Conservation (phyloP, 2,888 invertebrate species). For the Pristionchus fissidentatus region DNA sequence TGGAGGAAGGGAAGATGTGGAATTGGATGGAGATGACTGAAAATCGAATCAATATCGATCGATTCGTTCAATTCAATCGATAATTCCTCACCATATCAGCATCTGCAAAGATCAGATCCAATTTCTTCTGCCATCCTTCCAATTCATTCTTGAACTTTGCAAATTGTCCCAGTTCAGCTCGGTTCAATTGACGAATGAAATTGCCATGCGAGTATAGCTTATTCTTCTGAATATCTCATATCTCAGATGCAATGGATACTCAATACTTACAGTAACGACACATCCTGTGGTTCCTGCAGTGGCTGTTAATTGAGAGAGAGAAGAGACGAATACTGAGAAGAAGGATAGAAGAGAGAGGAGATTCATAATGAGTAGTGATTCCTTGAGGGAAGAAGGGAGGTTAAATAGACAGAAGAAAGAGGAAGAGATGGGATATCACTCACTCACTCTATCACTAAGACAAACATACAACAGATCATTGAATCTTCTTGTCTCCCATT, state of each 20-base stretch:
- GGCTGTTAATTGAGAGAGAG: background rate
- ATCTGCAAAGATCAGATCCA: slow-evolving; percentile 36
- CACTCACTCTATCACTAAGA: slow-evolving; percentile 22
- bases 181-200: slow-evolving; percentile 67
- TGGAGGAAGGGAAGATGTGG: slow-evolving; percentile 14
- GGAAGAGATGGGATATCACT: slow-evolving; percentile 21
- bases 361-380: background rate
- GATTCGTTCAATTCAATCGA: background rate
- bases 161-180: slow-evolving; percentile 64
- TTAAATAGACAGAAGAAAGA: background rate
- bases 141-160: slow-evolving; percentile 70
- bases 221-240: slow-evolving; percentile 60
- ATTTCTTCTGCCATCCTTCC: slow-evolving; percentile 48
- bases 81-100: slow-evolving; percentile 24
- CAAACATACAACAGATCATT: too few species aligned
- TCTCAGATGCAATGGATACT: background rate
- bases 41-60: background rate
- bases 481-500: too few species aligned
- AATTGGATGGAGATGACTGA: background rate
- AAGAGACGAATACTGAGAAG: background rate
- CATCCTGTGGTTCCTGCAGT: slow-evolving; percentile 42
- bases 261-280: slow-evolving; percentile 22
- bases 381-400: background rate
- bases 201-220: slow-evolving; percentile 71
- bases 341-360: background rate